phyloP scores from a whole-genome alignment of 2,797 vertebrate species.

The Cynopterus sphinx region DNA sequence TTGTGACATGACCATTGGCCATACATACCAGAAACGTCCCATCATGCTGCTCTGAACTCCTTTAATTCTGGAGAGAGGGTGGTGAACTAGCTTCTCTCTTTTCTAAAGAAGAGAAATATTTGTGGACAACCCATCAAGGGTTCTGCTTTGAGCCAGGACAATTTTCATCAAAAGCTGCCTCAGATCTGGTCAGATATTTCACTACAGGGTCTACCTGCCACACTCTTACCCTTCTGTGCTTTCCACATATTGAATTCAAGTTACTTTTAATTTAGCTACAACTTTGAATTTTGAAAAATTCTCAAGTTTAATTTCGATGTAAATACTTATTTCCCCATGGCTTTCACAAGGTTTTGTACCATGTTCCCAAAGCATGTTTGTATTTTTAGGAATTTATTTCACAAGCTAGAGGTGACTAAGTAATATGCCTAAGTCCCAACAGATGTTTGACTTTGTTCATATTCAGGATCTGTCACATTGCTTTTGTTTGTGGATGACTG shows the following conservation, averaged over 20 bases:
- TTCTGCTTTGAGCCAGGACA: neutral
- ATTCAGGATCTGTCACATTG: neutral
- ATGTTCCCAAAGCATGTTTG: neutral
- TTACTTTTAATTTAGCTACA: neutral
- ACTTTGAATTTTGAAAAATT: neutral
- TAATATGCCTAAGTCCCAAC: neutral
- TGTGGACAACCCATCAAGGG: neutral
- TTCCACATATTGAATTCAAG: neutral
- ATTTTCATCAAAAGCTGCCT: neutral
- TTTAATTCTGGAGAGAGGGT: neutral
- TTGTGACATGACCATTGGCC: accelerated
- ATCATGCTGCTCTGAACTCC: neutral
- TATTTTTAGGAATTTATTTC: slow-evolving; percentile 42
- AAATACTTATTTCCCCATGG: neutral
- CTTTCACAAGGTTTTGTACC: neutral
- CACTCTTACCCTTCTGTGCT: neutral
- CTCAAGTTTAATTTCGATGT: neutral
- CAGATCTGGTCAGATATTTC: neutral
- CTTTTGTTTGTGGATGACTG: neutral
- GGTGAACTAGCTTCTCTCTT: neutral
- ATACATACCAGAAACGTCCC: neutral
- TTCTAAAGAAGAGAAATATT: neutral
- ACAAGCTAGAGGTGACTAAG: neutral
- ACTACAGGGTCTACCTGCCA: neutral
- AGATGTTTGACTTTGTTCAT: neutral